phyloP scores from a whole-genome alignment of 1,140 invertebrate genomes.

The Archegozetes longisetosus region DNA sequence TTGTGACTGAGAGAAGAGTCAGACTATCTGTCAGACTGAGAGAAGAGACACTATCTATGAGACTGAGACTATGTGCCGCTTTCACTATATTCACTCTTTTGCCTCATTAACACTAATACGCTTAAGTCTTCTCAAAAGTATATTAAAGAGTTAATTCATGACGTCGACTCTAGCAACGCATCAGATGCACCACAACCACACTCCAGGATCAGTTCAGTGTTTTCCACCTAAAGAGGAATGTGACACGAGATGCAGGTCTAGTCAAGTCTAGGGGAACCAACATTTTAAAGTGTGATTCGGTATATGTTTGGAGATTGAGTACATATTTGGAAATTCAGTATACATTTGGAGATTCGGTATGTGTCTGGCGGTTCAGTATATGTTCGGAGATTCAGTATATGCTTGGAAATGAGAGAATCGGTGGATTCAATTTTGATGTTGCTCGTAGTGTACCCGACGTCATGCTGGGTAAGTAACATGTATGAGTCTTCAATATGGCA shows the following conservation, averaged over 20 bases:
- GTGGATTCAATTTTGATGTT: not conserved
- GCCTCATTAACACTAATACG: not conserved
- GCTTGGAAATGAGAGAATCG: not conserved
- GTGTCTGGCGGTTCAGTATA: too few species aligned
- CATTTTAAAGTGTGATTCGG: too few species aligned
- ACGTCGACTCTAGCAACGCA: not conserved
- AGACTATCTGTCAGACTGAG: too few species aligned
- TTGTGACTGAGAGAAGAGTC: too few species aligned
- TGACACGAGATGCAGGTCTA: too few species aligned
- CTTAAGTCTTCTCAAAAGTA: not conserved
- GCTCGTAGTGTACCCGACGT: not conserved
- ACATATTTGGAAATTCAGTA: too few species aligned
- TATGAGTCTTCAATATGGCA: not conserved
- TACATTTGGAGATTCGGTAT: too few species aligned
- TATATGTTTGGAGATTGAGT: too few species aligned
- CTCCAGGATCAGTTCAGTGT: not conserved
- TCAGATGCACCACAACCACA: not conserved
- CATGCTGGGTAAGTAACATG: not conserved
- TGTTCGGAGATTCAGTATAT: too few species aligned
- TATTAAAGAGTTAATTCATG: not conserved
- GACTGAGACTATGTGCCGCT: too few species aligned
- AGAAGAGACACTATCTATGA: too few species aligned
- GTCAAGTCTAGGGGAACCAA: too few species aligned
- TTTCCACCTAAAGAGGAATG: not conserved
- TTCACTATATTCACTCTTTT: not conserved